Evolutionary conservation across 2,113 vertebrate species (phyloP).

Genomic region (Trogon surrucura): DNA sequence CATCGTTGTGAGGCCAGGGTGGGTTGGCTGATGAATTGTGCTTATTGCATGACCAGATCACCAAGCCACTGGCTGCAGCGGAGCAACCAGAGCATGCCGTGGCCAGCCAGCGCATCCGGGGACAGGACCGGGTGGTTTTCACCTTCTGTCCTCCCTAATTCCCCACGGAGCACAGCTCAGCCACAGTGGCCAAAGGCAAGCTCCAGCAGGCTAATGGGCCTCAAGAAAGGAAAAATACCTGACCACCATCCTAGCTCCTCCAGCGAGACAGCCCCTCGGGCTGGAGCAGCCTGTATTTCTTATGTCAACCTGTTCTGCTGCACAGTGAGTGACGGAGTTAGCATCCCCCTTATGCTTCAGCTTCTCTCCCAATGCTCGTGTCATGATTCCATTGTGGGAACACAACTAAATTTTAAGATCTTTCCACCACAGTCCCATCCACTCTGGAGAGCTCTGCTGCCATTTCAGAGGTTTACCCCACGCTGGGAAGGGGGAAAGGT

Average conservation of each 20-base stretch:
- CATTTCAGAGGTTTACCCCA: neutral
- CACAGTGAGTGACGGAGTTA: neutral
- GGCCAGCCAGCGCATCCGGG: slow-evolving; percentile 69
- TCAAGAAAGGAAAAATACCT: neutral
- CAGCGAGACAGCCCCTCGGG: accelerated
- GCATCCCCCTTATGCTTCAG: neutral
- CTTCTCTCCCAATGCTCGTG: accelerated
- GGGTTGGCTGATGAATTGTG: neutral
- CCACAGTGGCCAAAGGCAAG: neutral
- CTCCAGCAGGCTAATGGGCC: neutral
- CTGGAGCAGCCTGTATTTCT: neutral
- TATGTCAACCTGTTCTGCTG: neutral
- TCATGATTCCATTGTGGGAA: neutral
- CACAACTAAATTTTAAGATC: neutral
- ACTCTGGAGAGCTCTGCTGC: neutral
- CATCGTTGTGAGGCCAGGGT: neutral
- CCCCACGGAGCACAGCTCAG: neutral
- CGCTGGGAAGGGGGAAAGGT: neutral
- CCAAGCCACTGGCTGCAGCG: slow-evolving; percentile 74
- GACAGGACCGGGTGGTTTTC: slow-evolving; percentile 71
- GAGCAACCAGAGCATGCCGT: slow-evolving; percentile 42
- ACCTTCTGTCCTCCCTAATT: slow-evolving; percentile 35
- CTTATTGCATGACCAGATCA: neutral
- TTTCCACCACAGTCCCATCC: neutral
- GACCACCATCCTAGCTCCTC: neutral